A percentile compares a stretch with the other conserved stretches of the same genome.
Evolutionary conservation across 2,113 vertebrate species (phyloP).

Genomic region (Strigops habroptila): DNA sequence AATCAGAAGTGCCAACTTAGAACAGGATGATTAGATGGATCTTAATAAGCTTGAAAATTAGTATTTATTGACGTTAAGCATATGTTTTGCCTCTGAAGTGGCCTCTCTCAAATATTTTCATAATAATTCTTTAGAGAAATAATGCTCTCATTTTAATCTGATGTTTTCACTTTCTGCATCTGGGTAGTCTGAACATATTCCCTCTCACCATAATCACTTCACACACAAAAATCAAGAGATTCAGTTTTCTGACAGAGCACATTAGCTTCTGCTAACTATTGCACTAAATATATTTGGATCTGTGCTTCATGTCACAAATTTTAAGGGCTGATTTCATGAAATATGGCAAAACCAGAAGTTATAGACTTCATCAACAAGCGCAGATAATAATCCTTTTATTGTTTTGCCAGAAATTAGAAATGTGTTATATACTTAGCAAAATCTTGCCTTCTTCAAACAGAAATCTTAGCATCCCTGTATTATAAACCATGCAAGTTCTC

Average conservation of each 20-base stretch:
- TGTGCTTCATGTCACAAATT: slow-evolving; percentile 14
- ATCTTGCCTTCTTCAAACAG: neutral
- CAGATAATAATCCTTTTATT: neutral
- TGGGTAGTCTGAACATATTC: slow-evolving; percentile 48
- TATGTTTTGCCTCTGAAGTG: slow-evolving; percentile 20
- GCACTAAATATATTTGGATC: slow-evolving; percentile 39
- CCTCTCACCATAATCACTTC: slow-evolving; percentile 38
- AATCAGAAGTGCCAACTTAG: slow-evolving; percentile 5
- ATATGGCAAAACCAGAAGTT: neutral
- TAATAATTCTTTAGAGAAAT: slow-evolving; percentile 36
- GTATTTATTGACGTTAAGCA: slow-evolving; percentile 21
- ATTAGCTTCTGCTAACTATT: slow-evolving; percentile 43
- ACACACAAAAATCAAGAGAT: slow-evolving; percentile 54
- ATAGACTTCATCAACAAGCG: neutral
- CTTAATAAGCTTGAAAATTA: slow-evolving; percentile 4
- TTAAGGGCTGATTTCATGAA: slow-evolving; percentile 31
- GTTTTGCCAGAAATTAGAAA: neutral
- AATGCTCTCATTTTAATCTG: slow-evolving; percentile 13
- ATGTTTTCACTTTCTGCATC: slow-evolving; percentile 35
- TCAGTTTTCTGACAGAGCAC: slow-evolving; percentile 49
- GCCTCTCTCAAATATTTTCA: slow-evolving; percentile 9
- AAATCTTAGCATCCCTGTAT: neutral
- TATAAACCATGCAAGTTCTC: neutral
- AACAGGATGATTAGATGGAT: neutral
- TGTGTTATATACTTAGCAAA: neutral